phyloP scores from a whole-genome alignment of 2,113 vertebrate species.

The Hippocampus barbouri region DNA sequence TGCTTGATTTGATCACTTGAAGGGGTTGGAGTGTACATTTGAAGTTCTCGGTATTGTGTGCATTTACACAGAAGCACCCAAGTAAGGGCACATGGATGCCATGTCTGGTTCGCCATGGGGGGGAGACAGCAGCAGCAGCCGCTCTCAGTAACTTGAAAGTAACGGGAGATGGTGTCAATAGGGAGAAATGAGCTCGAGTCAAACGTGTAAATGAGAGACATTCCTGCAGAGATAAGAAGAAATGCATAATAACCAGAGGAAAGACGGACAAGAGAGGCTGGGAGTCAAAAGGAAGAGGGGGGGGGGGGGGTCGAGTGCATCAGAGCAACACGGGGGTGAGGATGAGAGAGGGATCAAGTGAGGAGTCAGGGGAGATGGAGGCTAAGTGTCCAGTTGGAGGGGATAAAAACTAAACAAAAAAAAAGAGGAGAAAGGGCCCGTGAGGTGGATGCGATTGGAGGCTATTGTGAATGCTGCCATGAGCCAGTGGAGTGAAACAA shows the following conservation, averaged over 20 bases:
- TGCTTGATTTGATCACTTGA: not conserved
- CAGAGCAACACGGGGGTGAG: not conserved
- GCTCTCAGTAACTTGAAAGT: conserved; percentile 47
- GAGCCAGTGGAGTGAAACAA: conserved; percentile 57
- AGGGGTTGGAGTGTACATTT: not conserved
- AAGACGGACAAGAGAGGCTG: not conserved
- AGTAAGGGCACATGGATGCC: conserved; percentile 16
- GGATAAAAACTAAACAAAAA: conserved; percentile 21
- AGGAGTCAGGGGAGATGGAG: not conserved
- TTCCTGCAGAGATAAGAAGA: not conserved
- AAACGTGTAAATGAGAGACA: conserved; percentile 3
- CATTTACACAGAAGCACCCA: conserved; percentile 9
- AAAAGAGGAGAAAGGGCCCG: conserved; percentile 14
- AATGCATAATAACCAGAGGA: not conserved
- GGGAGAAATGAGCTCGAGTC: not conserved
- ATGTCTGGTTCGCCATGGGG: conserved; percentile 21
- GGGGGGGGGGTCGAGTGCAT: not conserved
- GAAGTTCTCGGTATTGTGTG: not conserved
- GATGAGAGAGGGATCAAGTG: conserved; percentile 18
- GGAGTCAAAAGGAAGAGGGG: not conserved
- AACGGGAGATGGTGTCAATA: conserved; percentile 34
- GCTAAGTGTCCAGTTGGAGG: not conserved
- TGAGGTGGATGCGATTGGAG: conserved; percentile 27
- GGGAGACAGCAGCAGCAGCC: conserved; percentile 11
- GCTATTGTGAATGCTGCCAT: conserved; percentile 38